Conservation (phyloP, 1,140 invertebrate genomes). For the Pachyrhynchus sulphureomaculatus region DNA sequence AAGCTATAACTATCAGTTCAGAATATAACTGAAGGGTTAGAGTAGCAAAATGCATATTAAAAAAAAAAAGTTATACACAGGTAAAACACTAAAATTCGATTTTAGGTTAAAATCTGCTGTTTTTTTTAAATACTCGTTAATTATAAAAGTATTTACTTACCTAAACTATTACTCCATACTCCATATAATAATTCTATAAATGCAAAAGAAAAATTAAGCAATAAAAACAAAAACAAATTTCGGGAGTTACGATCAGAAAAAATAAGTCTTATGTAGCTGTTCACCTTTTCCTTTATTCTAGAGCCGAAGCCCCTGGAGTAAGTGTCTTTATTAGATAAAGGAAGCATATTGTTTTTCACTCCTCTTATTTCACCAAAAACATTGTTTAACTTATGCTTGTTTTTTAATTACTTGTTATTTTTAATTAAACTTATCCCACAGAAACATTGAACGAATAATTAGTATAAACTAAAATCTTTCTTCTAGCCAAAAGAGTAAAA, state of each 20-base stretch:
- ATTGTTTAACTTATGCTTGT: background rate
- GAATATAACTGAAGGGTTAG: too few relatives aligned
- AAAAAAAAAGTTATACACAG: too few relatives aligned
- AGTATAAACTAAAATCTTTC: background rate
- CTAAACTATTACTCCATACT: slow-evolving; percentile 92
- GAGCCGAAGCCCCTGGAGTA: slow-evolving; percentile 58
- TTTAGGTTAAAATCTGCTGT: too few relatives aligned
- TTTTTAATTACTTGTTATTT: too few relatives aligned
- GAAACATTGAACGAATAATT: background rate
- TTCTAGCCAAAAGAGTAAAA: background rate
- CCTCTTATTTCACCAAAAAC: slow-evolving; percentile 6
- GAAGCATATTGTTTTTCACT: slow-evolving; percentile 63
- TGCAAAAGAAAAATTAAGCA: slow-evolving; percentile 92
- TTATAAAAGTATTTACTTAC: slow-evolving; percentile 52
- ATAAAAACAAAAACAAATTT: slow-evolving; percentile 92
- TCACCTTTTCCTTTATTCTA: slow-evolving; percentile 69
- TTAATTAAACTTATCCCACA: background rate
- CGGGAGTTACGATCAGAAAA: slow-evolving; percentile 90
- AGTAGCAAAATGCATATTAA: too few relatives aligned
- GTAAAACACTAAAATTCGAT: too few relatives aligned
- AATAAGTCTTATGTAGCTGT: slow-evolving; percentile 81
- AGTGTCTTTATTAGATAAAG: slow-evolving; percentile 76
- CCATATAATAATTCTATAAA: slow-evolving; percentile 96
- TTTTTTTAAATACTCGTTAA: too few relatives aligned
- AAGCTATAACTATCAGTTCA: too few relatives aligned